Percentiles rank a stretch among this genome's conserved stretches.
These are phyloP conservation scores for Orchesella cincta DNA, from an alignment of 1,140 invertebrate genomes.

Conservation along the genomic window DNA sequence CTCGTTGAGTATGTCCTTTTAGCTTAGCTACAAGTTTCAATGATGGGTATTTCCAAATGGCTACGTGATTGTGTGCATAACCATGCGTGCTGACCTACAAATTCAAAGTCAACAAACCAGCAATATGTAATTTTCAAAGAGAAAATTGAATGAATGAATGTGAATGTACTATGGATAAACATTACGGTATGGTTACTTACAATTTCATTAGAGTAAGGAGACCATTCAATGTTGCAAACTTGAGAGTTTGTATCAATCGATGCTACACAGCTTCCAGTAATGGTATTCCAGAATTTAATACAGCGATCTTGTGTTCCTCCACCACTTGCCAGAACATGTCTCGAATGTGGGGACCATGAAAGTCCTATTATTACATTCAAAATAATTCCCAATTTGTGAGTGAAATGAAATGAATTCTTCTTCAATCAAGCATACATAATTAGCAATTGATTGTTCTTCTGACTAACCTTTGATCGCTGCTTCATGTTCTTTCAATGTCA, in stretches of 20 bases:
- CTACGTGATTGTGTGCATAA: constrained; percentile 90
- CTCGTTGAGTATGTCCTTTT: constrained; percentile 82
- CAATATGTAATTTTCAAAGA: not conserved
- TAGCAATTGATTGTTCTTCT: not conserved
- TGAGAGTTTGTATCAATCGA: constrained; percentile 64
- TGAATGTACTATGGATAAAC: not conserved
- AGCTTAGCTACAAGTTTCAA: constrained; percentile 78
- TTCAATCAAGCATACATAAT: not conserved
- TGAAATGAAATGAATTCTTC: constrained; percentile 45
- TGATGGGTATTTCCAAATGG: constrained; percentile 91
- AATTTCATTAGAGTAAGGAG: constrained; percentile 87
- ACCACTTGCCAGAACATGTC: constrained; percentile 84
- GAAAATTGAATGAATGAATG: not conserved
- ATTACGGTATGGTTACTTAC: constrained; percentile 77
- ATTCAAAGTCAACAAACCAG: too few species aligned
- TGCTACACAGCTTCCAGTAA: constrained; percentile 59
- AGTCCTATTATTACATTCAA: too few species aligned
- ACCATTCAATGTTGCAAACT: constrained; percentile 66
- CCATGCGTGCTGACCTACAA: constrained; percentile 66
- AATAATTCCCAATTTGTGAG: too few species aligned
- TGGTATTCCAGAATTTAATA: constrained; percentile 66
- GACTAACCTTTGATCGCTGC: constrained; percentile 6
- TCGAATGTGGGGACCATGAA: constrained; percentile 95
- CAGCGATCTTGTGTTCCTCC: constrained; percentile 89
- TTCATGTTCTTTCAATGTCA: not conserved